A percentile compares a stretch with the other conserved stretches of the same genome.
Evolutionary conservation across 37 sponge, comb jelly and placozoan species (phyloP).

Genomic region (Ianthella basta): DNA sequence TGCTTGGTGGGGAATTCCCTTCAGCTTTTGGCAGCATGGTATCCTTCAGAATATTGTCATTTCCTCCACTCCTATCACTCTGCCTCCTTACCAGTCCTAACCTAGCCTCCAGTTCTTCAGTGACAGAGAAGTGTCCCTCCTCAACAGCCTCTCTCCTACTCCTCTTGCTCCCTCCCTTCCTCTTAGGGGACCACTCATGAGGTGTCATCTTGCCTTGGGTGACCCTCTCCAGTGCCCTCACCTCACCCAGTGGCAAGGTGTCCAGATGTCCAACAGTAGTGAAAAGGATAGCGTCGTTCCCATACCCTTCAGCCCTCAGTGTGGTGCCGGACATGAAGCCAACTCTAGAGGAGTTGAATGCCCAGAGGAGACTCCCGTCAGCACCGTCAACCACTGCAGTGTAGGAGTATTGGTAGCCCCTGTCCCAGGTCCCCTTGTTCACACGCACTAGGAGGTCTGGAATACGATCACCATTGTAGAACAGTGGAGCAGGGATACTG

Average conservation of each 20-base stretch:
- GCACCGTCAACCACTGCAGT: conserved; percentile 64
- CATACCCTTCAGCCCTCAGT: conserved; percentile 26
- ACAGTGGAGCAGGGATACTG: conserved; percentile 78
- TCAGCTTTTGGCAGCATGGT: no score
- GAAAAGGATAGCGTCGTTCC: conserved; percentile 68
- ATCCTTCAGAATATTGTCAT: no score
- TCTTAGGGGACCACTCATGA: not conserved
- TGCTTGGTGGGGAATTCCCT: no score
- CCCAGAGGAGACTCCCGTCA: conserved; percentile 64
- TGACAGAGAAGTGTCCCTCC: not conserved
- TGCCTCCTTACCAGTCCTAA: not conserved
- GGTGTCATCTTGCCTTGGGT: conserved; percentile 9
- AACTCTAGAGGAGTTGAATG: conserved; percentile 39
- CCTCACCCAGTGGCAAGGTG: conserved; percentile 9
- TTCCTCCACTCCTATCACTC: no score
- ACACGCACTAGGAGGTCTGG: conserved; percentile 72
- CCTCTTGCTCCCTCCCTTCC: not conserved
- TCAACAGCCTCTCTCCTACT: not conserved
- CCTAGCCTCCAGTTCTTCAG: conserved; percentile 1
- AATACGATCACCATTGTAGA: conserved; percentile 61
- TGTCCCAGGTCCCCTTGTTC: conserved; percentile 67
- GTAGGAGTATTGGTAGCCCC: conserved; percentile 56
- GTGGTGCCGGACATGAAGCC: conserved; percentile 56
- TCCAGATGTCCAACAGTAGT: conserved; percentile 25
- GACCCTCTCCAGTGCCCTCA: not conserved